phyloP scores from a whole-genome alignment of 1,140 invertebrate species.

The Lysiphlebus fabarum region DNA sequence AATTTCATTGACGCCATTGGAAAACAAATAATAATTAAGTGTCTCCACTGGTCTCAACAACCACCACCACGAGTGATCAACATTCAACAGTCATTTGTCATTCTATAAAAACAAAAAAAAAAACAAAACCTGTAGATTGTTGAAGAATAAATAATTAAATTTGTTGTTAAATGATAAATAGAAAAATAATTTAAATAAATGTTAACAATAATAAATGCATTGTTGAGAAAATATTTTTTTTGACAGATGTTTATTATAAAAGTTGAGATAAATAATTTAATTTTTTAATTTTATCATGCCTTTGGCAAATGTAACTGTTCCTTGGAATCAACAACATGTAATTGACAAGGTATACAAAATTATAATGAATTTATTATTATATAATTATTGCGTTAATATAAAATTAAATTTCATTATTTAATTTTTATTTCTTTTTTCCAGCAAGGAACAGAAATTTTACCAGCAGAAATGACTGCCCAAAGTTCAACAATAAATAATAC shows the following conservation, averaged over 20 bases:
- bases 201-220: no score
- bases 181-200: no score
- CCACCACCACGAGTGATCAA: no score
- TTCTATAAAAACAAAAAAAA: no score
- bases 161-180: no score
- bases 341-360: conserved; percentile 34
- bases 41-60: no score
- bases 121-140: no score
- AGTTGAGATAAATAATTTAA: conserved; percentile 3
- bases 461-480: conserved; percentile 42
- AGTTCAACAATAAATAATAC: neutral
- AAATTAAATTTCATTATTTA: conserved; percentile 3
- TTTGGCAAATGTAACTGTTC: conserved; percentile 48
- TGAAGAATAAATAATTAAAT: no score
- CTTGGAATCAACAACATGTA: conserved; percentile 49
- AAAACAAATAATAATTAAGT: no score
- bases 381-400: conserved; percentile 16
- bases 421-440: conserved; percentile 24
- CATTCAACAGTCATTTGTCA: no score
- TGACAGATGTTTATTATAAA: neutral
- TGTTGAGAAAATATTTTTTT: no score
- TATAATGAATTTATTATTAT: conserved; percentile 15
- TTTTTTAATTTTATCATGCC: conserved; percentile 42
- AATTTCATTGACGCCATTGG: no score
- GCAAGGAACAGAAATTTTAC: conserved; percentile 43